Percentiles rank a stretch among this genome's conserved stretches.
phyloP scores from a whole-genome alignment of 2,797 vertebrate species.

The Helostoma temminkii region DNA sequence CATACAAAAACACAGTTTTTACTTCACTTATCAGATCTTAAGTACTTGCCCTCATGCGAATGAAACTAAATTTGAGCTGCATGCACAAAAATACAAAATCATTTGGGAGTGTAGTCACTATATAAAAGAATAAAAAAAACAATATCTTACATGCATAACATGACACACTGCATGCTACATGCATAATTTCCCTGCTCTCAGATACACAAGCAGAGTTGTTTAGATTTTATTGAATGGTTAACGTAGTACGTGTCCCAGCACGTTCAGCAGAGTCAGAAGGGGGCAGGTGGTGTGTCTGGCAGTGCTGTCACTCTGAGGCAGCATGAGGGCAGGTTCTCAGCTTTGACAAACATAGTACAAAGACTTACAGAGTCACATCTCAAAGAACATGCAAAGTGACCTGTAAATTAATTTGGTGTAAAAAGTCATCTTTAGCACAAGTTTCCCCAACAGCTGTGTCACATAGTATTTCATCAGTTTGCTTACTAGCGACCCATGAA shows the following conservation, averaged over 20 bases:
- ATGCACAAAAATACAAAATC: slow-evolving; percentile 15
- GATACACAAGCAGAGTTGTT: slow-evolving; percentile 45
- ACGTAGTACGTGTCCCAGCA: slow-evolving; percentile 50
- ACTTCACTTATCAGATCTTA: slow-evolving; percentile 68
- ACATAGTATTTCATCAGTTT: neutral
- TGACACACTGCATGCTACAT: slow-evolving; percentile 27
- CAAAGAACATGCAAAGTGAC: slow-evolving; percentile 21
- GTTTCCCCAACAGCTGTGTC: slow-evolving; percentile 3
- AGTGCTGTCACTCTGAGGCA: slow-evolving; percentile 65
- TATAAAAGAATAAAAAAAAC: neutral
- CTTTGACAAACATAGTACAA: slow-evolving; percentile 36
- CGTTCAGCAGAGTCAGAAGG: slow-evolving; percentile 43
- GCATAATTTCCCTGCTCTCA: slow-evolving; percentile 45
- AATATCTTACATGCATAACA: slow-evolving; percentile 9
- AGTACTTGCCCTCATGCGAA: slow-evolving; percentile 33
- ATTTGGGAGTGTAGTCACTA: slow-evolving; percentile 2
- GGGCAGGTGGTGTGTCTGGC: slow-evolving; percentile 36
- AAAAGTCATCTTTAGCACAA: too few relatives aligned
- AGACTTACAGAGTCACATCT: slow-evolving; percentile 44
- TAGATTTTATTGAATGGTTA: slow-evolving; percentile 47
- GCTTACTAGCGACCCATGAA: neutral
- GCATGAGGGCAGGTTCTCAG: slow-evolving; percentile 48
- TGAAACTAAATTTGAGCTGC: slow-evolving; percentile 35
- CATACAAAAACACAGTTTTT: slow-evolving; percentile 61
- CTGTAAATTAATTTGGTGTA: too few relatives aligned